Base-by-base conservation (phyloP, 2,888 invertebrate genomes). In the Nudaria mundana region DNA sequence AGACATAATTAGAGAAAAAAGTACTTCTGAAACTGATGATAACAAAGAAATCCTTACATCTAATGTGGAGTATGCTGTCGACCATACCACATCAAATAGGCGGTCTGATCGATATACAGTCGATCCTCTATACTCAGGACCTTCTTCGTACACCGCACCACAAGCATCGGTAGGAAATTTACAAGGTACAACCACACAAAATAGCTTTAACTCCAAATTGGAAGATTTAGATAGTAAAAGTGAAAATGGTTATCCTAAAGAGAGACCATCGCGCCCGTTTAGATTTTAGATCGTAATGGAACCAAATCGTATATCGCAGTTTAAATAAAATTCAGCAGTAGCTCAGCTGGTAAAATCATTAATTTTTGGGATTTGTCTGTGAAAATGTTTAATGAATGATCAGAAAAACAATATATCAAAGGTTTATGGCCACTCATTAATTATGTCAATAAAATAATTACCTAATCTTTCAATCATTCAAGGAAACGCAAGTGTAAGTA, bases 141-240 rank as follows among this genome's bases (percentile, higher is more conserved):
- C 83, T 4, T 84, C 85, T n/a, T 87, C 88, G 0, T 88, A 87
- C 43, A 81, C 69, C 0, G 83, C 84, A 23, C 83, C 86, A 11
- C 87, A 87, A 49, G 68, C 74, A 3, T 83, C 84, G 23, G 67
- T 86, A 24, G 86, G 83, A n/a, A 77, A 63, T 37, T 64, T 86
- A 48, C 62, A 61, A 47, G 34, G 47, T n/a, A 63, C 56, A 38
- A 52, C 56, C 34, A 32, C 40, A 42, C 57, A 67, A 42, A 59
- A 62, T 40, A 71, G 71, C 25, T 62, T 57, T 23, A 80, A 64
- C 40, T 67, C 81, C 35, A 78, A 71, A 46, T 44, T 87, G 55
- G 87, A 88, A 66, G 70, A 82, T 23, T 67, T 85, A 24, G 76
- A 82, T 20, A 67, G 62, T 20, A 68, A 51, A 45, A 67, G 56